phyloP scores from a whole-genome alignment of 2,113 vertebrate species.

The Ptilorrhoa leucosticta region DNA sequence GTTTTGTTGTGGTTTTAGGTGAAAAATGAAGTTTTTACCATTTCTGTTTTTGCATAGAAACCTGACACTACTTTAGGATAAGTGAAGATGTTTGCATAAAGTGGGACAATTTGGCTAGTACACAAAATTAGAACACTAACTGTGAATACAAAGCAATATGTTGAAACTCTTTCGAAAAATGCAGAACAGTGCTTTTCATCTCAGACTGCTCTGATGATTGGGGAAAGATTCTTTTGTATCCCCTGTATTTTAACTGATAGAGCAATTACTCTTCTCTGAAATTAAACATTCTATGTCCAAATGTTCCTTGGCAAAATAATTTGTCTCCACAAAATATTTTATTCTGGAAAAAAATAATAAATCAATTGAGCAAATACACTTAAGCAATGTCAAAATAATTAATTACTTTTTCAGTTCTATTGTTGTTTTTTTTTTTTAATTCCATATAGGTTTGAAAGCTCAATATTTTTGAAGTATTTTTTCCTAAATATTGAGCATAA shows the following conservation, averaged over 20 bases:
- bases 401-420: not conserved
- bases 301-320: not conserved
- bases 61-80: not conserved
- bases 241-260: not conserved
- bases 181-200: not conserved
- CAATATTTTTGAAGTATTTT: not conserved
- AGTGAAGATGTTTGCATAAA: not conserved
- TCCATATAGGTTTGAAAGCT: not conserved
- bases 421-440: not conserved
- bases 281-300: not conserved
- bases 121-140: not conserved
- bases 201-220: not conserved
- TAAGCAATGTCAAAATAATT: not conserved
- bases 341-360: not conserved
- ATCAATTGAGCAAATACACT: not conserved
- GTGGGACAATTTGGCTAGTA: not conserved
- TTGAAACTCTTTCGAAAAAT: not conserved
- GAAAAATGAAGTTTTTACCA: not conserved
- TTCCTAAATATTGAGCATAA: not conserved
- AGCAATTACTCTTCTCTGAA: not conserved
- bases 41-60: not conserved
- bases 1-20: not conserved
- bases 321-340: not conserved
- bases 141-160: not conserved
- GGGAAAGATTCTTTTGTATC: not conserved